A percentile compares a stretch with the other conserved stretches of the same genome.
phyloP scores from a whole-genome alignment of 2,888 invertebrate genomes.

The Scaptomyza tumidula region DNA sequence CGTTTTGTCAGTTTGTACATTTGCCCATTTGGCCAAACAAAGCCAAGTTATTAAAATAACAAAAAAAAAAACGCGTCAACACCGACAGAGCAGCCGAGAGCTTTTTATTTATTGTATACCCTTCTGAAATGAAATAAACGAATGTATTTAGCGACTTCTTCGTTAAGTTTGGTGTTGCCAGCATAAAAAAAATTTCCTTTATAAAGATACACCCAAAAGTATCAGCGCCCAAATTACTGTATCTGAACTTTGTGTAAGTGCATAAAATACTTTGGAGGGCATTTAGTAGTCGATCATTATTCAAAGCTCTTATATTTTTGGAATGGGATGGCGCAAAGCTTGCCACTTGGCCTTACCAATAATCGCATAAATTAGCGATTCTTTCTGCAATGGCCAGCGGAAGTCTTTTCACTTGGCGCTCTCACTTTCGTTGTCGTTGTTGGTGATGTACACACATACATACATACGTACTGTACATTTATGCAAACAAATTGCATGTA shows the following conservation, averaged over 20 bases:
- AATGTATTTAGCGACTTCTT: background rate
- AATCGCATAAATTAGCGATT: constrained; percentile 76
- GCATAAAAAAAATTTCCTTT: too few species aligned
- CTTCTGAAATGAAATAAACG: background rate
- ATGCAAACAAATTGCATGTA: background rate
- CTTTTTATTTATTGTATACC: constrained; percentile 3
- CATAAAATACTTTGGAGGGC: background rate
- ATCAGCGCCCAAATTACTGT: too few species aligned
- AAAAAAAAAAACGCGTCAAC: constrained; percentile 59
- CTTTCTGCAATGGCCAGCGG: constrained; percentile 54
- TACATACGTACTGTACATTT: background rate
- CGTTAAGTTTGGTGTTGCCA: background rate
- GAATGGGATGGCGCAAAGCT: constrained; percentile 8
- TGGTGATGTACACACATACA: constrained; percentile 18
- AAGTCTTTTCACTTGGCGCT: constrained; percentile 67
- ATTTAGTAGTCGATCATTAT: background rate
- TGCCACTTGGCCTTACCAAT: constrained; percentile 47
- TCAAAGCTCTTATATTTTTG: background rate
- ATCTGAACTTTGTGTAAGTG: too few species aligned
- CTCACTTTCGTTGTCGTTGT: constrained; percentile 68
- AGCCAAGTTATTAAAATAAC: constrained; percentile 66
- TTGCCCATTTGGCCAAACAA: constrained; percentile 50
- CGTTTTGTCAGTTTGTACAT: constrained; percentile 56
- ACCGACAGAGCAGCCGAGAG: constrained; percentile 29
- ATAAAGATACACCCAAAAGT: too few species aligned